Evolutionary conservation across 2,113 vertebrate species (phyloP).

Genomic region (Bambusicola thoracicus): DNA sequence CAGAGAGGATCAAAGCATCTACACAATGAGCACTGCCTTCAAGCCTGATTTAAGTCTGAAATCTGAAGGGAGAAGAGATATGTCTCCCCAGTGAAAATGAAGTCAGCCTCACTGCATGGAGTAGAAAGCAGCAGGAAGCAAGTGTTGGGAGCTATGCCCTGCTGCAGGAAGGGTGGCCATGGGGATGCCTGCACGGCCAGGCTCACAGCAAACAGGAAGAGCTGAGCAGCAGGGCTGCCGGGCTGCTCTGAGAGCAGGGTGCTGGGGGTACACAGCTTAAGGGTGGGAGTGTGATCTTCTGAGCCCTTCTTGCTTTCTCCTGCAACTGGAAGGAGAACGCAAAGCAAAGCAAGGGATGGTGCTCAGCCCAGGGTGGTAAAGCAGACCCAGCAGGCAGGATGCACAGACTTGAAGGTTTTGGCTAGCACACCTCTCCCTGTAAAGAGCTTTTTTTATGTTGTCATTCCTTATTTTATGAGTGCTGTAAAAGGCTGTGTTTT

Average conservation of each 20-base stretch:
- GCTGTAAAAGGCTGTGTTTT: neutral
- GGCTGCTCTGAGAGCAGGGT: neutral
- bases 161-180: neutral
- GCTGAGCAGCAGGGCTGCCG: rapidly evolving
- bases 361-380: too few relatives aligned
- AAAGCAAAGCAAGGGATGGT: rapidly evolving
- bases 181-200: neutral
- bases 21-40: rapidly evolving
- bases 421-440: neutral
- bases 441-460: neutral
- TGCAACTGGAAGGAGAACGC: neutral
- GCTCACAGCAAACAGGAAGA: neutral
- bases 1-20: neutral
- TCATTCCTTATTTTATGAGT: neutral
- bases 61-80: neutral
- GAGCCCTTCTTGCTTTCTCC: neutral
- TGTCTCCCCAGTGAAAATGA: neutral
- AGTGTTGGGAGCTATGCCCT: neutral
- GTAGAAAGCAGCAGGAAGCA: neutral
- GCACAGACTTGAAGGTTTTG: neutral
- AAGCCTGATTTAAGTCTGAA: neutral
- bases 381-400: neutral
- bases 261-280: neutral
- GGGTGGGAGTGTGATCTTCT: rapidly evolving
- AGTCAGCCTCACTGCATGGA: neutral